Conservation (phyloP, 2,797 vertebrate species). For the Picus viridis region DNA sequence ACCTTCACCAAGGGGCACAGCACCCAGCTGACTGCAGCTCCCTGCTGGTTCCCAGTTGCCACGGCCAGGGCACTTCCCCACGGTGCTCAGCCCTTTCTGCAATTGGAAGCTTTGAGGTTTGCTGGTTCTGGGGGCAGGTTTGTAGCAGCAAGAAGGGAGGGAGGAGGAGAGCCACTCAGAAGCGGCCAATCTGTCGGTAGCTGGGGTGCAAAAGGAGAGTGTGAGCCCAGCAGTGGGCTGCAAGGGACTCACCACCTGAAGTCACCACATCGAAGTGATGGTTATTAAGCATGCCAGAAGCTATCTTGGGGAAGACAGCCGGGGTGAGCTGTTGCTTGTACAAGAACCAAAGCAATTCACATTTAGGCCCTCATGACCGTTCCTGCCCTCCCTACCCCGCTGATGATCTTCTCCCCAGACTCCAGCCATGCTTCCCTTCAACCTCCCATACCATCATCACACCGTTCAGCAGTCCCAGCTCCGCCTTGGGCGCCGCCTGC, state of each 20-base stretch:
- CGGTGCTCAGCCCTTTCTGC: not conserved
- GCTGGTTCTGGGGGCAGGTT: not conserved
- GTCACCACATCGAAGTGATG: fast-evolving
- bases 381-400: not conserved
- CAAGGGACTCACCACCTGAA: not conserved
- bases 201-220: not conserved
- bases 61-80: not conserved
- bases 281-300: not conserved
- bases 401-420: not conserved
- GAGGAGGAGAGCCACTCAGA: not conserved
- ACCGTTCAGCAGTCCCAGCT: conserved; percentile 92
- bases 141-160: not conserved
- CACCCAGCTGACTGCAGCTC: not conserved
- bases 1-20: not conserved
- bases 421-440: not conserved
- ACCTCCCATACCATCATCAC: conserved; percentile 93
- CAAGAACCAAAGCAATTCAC: not conserved
- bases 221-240: not conserved
- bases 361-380: fast-evolving
- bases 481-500: conserved; percentile 88
- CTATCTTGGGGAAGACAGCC: not conserved
- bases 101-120: not conserved
- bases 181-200: not conserved
- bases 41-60: no score
- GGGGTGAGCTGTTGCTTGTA: not conserved